phyloP scores from a whole-genome alignment of 1,140 invertebrate genomes.

The Trichonephila clavipes region DNA sequence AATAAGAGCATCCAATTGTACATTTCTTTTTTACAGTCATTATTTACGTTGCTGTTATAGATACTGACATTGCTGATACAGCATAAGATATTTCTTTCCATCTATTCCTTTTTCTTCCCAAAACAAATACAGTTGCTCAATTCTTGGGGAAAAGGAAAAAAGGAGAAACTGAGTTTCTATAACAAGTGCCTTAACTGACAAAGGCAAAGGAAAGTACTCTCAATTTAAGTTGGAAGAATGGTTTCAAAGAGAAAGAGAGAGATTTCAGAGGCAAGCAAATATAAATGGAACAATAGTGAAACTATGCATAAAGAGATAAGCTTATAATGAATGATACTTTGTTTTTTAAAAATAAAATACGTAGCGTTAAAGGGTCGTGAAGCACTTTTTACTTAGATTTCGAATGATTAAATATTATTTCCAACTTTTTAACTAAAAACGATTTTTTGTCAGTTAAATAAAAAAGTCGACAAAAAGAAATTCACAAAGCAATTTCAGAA shows the following conservation, averaged over 20 bases:
- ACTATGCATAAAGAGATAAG: background rate
- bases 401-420: background rate
- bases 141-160: background rate
- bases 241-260: background rate
- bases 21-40: constrained; percentile 5
- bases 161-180: constrained; percentile 13
- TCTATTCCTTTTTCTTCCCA: constrained; percentile 24
- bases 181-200: constrained; percentile 42
- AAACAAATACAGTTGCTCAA: constrained; percentile 33
- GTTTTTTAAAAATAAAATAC: background rate
- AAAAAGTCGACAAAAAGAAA: too few relatives aligned
- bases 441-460: too few relatives aligned
- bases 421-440: too few relatives aligned
- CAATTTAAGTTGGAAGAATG: constrained; percentile 23
- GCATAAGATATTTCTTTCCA: constrained; percentile 22
- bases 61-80: constrained; percentile 27
- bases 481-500: too few relatives aligned
- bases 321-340: background rate
- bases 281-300: background rate
- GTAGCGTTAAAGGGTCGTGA: background rate
- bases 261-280: background rate
- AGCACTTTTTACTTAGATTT: background rate
- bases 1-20: constrained; percentile 13
- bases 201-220: background rate
- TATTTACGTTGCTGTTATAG: constrained; percentile 43